Conservation (phyloP, 2,113 vertebrate species). For the Propithecus coquereli region DNA sequence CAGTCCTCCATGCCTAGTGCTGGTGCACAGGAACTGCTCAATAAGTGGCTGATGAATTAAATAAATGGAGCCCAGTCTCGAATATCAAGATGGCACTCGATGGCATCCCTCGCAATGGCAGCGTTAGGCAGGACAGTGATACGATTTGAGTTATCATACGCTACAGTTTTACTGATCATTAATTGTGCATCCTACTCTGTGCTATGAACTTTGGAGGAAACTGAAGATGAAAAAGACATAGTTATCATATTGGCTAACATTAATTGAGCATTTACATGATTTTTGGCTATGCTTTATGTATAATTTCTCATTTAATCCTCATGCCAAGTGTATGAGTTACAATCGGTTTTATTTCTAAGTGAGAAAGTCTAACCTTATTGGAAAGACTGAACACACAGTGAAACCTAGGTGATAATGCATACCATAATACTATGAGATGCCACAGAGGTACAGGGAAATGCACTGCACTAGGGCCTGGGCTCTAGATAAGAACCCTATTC, state of each 20-base stretch:
- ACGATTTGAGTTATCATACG: background rate
- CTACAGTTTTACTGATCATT: background rate
- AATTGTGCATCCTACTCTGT: background rate
- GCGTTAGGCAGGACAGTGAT: background rate
- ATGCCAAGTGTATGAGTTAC: background rate
- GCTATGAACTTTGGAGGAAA: background rate
- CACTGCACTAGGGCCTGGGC: background rate
- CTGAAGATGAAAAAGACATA: background rate
- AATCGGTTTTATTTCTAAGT: background rate
- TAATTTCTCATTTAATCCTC: slow-evolving; percentile 17
- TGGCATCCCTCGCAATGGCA: background rate
- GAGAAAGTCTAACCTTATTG: background rate
- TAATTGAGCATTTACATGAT: background rate
- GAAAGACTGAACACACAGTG: background rate
- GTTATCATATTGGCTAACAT: background rate
- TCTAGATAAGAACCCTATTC: background rate
- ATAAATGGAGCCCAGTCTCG: background rate
- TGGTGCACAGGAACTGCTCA: background rate
- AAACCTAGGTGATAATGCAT: background rate
- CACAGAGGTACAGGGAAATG: background rate
- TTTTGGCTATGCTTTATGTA: background rate
- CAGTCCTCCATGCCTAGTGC: background rate
- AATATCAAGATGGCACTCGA: background rate
- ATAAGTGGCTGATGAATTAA: background rate
- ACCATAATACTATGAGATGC: background rate